Base-by-base conservation (phyloP, 2,888 invertebrate genomes). In the Siphonodentalium dalli region DNA sequence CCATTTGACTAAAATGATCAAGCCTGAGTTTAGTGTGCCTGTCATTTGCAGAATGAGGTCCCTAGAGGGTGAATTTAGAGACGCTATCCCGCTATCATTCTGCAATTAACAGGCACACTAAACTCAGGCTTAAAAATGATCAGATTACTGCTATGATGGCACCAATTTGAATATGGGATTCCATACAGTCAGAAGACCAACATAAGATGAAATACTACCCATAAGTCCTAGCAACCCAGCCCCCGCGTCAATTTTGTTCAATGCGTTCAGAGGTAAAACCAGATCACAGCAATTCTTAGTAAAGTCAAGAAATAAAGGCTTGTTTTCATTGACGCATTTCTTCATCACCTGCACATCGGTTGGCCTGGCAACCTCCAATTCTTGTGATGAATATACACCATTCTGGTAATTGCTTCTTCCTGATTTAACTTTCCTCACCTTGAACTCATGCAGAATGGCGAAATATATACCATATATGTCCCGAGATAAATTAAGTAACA, bases 231-330 rank as follows among this genome's bases (percentile, higher is more conserved):
- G 86, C 21, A 87, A 85, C 54, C 90, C 89, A 0, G 93, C 90
- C 56, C 89, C 89, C 9, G 93, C 80, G 66, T 88, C 89, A 0
- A 89, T 86, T 74, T 90, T 88, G 1, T 92, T 92, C 63, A 94
- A 83, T 6, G 90, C 88, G 52, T 90, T 88, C 58, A 94, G 82
- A 0, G 94, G 94, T 75, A 95, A 90, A 69, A 92, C 90, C 50
- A 94, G 81, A 81, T 95, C 94, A 83, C 92, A 92, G 8, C 87
- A 82, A 84, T 95, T 94, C 80, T 92, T 93, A 5, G 91, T 74
- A 1, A 90, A 89, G 82, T 95, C 94, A 61, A 93, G 85, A 52
- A 90, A 85, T 9, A 94, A 55, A 2, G 78, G 73, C 18, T 64
- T 58, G 47, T 78, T 74, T 29, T 71, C 69, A 7, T 44, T 13